A percentile compares a stretch with the other conserved stretches of the same genome.
Evolutionary conservation across 2,113 vertebrate species (phyloP).

Genomic region (Dasyprocta punctata): DNA sequence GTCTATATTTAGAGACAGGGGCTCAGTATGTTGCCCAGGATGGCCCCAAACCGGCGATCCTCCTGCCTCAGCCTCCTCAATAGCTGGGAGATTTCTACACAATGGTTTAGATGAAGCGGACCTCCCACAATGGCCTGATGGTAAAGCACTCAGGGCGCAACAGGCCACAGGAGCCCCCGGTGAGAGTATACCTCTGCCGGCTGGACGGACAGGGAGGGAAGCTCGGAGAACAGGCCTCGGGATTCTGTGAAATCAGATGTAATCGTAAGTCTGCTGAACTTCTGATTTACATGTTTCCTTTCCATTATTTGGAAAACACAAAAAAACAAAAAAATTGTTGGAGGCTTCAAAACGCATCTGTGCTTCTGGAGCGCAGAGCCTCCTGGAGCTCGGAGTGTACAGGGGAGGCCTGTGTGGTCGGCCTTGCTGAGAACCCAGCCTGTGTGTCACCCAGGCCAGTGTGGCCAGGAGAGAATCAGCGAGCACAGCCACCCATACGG

Average conservation of each 20-base stretch:
- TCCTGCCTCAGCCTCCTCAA: background rate
- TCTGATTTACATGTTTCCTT: slow-evolving; percentile 90
- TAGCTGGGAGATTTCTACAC: background rate
- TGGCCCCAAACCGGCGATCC: background rate
- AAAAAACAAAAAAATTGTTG: slow-evolving; percentile 91
- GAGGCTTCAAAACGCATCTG: slow-evolving; percentile 92
- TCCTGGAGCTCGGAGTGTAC: slow-evolving; percentile 89
- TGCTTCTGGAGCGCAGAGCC: slow-evolving; percentile 91
- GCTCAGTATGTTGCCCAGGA: background rate
- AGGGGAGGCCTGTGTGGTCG: background rate
- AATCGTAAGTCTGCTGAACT: slow-evolving; percentile 91
- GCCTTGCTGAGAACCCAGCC: background rate
- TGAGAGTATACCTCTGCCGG: background rate
- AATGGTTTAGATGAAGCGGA: too few species aligned
- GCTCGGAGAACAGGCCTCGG: slow-evolving; percentile 83
- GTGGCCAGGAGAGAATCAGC: background rate
- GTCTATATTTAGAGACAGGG: background rate
- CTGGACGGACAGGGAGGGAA: background rate
- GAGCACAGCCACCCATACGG: background rate
- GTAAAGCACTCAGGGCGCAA: background rate
- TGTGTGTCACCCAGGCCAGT: too few species aligned
- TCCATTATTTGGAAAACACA: slow-evolving; percentile 90
- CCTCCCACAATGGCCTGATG: background rate
- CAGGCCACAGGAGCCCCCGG: background rate
- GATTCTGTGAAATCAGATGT: slow-evolving; percentile 89